Evolutionary conservation across 2,797 vertebrate genomes (phyloP), one percentile per base, ranked within the genome.

Genomic region (Epinephelus malabaricus): DNA sequence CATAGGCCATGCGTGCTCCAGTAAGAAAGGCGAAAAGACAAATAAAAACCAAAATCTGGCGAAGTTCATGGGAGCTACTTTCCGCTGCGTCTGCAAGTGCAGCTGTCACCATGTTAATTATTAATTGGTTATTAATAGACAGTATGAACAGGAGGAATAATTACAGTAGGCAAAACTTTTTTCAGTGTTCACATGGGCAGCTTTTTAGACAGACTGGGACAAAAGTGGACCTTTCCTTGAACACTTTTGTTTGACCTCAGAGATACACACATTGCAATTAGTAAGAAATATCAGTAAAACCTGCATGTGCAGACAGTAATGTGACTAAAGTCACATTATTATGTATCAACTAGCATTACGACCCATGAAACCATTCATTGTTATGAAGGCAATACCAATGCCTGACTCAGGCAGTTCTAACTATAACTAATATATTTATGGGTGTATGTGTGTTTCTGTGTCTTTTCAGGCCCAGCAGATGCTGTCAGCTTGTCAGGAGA

Each of bases 401-500:
- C 9, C 12, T 21, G 67, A 34, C 34, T 34, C 34, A 8, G 34
- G 34, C 34, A 50, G 30, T 56, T 66, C 14, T 4, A 46, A 27
- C 12, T 30, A 8, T 19, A 49, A 43, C 13, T 49, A 14, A 21
- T 7, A 23, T 46, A 0, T 34, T 34, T 47, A 9, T 68, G 5
- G 25, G 3, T 79, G 19, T 69, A 6, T 75, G 25, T 82, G 11
- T 85, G 14, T 85, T 14, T 80, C 17, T 86, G 8, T 88, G 12
- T 83, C 21, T 82, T 79, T 94, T 79, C 90, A 99, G 98, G 98
- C 98, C 83, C 98, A 99, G 92, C 98, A 99, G 86, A 93, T 99
- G 88, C 94, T 99, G 80, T 98, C 96, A 53, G 98, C 98, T 63
- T 99, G 98, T 88, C 91, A 97, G 95, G 98, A 99, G 92, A 99